Base-by-base conservation (phyloP, 2,113 vertebrate species). In the Neomonachus schauinslandi region DNA sequence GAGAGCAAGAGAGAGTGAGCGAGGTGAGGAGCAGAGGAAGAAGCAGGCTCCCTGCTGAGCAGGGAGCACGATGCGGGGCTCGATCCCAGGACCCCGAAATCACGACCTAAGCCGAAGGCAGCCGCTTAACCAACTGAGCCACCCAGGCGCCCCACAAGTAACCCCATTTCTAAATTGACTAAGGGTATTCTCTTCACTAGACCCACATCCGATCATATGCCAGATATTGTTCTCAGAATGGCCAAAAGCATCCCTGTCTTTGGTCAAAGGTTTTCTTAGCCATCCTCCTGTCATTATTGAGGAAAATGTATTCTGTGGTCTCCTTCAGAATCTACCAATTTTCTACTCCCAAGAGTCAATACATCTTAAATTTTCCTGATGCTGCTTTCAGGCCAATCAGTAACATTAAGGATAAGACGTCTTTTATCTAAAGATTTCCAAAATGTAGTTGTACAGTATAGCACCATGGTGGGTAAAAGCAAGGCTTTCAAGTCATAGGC, bases 301-400 rank as follows among this genome's bases (percentile, higher is more conserved):
- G 81, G 80, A 90, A 95, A 94, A 65, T 1, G 59, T 31, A 69
- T 74, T 63, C 49, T 13, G 72, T 8, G 31, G 24, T 39, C 49
- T 63, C 31, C 83, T 79, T 82, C 82, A 94, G 22, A 98, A 94
- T 72, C 65, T 89, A 57, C 39, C 59, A 82, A 36, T 88, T 81
- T 91, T 89, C 82, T 7, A 71, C n/a, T 91, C 31, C 22, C 19
- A 22, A 93, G 11, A 96, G 18, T 88, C 42, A 69, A 82, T 28
- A 59, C 13, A 79, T 39, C 36, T 84, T 67, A 72, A 33, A 82
- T 42, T 89, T 92, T 87, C 15, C 53, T 83, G 42, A 55, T 82
- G 46, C 26, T 83, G n/a, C 61, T 91, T 77, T 96, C 49, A 95
- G 21, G 63, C 76, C 69, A 91, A 93, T 88, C 21, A 61, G 31